phyloP scores from a whole-genome alignment of 2,888 invertebrate genomes.

The Clistopyga incitator region DNA sequence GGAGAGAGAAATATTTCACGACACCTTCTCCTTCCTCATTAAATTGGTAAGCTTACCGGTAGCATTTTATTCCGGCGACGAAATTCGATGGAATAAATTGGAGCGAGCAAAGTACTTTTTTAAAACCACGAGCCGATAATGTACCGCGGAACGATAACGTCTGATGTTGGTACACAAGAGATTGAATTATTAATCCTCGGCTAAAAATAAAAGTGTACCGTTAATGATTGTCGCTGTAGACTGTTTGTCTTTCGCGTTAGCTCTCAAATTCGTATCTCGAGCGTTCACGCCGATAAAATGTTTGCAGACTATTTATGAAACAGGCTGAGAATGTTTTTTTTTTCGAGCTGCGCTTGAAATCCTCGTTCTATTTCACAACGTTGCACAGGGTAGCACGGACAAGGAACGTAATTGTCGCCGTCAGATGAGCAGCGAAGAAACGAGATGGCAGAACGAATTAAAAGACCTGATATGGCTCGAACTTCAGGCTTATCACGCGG shows the following conservation, averaged over 20 bases:
- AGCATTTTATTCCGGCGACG: background rate
- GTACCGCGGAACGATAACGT: background rate
- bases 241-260: background rate
- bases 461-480: slow-evolving; percentile 97
- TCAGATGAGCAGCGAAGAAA: slow-evolving; percentile 93
- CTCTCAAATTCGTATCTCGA: background rate
- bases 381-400: slow-evolving; percentile 87
- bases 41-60: slow-evolving; percentile 72
- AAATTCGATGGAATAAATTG: background rate
- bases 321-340: background rate
- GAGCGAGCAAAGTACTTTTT: background rate
- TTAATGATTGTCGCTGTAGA: background rate
- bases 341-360: background rate
- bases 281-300: background rate
- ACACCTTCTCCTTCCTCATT: slow-evolving; percentile 79
- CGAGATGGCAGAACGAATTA: slow-evolving; percentile 94
- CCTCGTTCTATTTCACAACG: background rate
- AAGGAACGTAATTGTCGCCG: slow-evolving; percentile 86
- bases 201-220: background rate
- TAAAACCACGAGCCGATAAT: background rate
- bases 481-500: slow-evolving; percentile 93
- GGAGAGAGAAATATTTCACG: slow-evolving; percentile 79
- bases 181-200: background rate
- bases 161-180: background rate
- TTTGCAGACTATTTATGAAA: slow-evolving; percentile 21